These are phyloP conservation scores for Siderastrea siderea DNA, from an alignment of 92 coral and sea anemone genomes.

Conservation along the genomic window DNA sequence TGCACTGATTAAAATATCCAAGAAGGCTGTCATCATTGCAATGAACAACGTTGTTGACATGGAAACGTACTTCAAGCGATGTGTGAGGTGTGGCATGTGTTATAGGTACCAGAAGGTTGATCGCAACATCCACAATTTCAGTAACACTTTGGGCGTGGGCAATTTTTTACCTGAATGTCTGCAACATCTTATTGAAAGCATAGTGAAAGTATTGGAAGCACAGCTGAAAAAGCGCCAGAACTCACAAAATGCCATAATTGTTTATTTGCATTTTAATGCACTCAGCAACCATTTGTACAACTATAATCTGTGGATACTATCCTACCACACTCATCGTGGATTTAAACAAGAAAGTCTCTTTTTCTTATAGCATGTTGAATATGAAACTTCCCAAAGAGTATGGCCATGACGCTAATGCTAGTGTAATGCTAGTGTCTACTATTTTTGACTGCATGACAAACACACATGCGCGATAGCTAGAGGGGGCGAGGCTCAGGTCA, in stretches of 20 bases:
- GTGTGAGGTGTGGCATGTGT: slow-evolving; percentile 57
- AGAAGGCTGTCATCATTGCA: slow-evolving; percentile 39
- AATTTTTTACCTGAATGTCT: slow-evolving; percentile 48
- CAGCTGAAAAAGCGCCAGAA: slow-evolving; percentile 23
- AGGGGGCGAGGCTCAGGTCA: too few species aligned
- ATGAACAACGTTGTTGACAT: slow-evolving; percentile 20
- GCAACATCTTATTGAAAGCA: slow-evolving; percentile 67
- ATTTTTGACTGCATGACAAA: too few species aligned
- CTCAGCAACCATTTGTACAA: not conserved
- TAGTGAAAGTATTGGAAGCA: not conserved
- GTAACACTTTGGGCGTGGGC: slow-evolving; percentile 61
- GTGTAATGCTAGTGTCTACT: too few species aligned
- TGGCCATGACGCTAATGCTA: slow-evolving; percentile 8
- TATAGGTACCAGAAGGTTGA: slow-evolving; percentile 55
- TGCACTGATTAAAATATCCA: slow-evolving; percentile 37
- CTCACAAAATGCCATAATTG: slow-evolving; percentile 51
- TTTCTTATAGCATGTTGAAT: slow-evolving; percentile 20
- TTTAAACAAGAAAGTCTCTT: too few species aligned
- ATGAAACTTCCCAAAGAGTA: slow-evolving; percentile 55
- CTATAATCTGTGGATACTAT: too few species aligned
- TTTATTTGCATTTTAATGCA: slow-evolving; percentile 58
- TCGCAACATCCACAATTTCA: slow-evolving; percentile 37
- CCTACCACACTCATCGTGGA: too few species aligned
- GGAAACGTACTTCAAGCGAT: not conserved
- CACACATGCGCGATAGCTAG: too few species aligned